Percentiles rank a stretch among this genome's conserved stretches.
These are phyloP conservation scores for Stomatorhinus walkeri DNA, from an alignment of 2,797 vertebrate genomes.

Conservation along the genomic window DNA sequence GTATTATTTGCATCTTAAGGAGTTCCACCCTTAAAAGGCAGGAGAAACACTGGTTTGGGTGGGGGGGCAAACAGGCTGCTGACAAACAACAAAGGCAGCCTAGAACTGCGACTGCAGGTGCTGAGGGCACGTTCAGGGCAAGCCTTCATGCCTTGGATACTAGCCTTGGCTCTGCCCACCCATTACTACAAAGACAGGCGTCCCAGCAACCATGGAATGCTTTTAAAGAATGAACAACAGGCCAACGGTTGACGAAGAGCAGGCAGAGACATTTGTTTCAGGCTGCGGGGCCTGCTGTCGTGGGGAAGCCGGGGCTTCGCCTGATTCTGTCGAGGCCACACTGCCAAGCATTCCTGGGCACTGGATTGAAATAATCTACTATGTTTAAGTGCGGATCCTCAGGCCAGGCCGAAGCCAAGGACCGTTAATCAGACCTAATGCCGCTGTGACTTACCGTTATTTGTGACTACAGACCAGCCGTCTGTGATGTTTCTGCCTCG, in stretches of 20 bases:
- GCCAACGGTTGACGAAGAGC: constrained; percentile 37
- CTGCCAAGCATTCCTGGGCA: constrained; percentile 47
- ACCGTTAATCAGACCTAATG: constrained; percentile 37
- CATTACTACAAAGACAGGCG: constrained; percentile 59
- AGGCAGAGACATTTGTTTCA: not conserved
- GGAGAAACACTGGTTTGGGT: constrained; percentile 48
- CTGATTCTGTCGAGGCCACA: constrained; percentile 35
- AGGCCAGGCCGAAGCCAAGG: constrained; percentile 32
- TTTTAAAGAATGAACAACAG: constrained; percentile 56
- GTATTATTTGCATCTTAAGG: constrained; percentile 68
- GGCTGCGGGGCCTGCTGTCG: constrained; percentile 24
- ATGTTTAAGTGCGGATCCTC: constrained; percentile 29
- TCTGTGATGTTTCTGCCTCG: constrained; percentile 24
- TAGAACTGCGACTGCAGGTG: constrained; percentile 64
- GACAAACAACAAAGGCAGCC: constrained; percentile 60
- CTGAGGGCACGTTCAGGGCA: constrained; percentile 60
- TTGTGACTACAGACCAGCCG: constrained; percentile 29
- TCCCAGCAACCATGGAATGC: constrained; percentile 58
- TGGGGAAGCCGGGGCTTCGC: constrained; percentile 27
- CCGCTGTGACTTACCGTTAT: constrained; percentile 27
- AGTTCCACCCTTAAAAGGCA: constrained; percentile 53
- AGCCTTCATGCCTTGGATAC: constrained; percentile 29
- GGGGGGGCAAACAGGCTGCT: constrained; percentile 48
- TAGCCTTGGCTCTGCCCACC: constrained; percentile 57
- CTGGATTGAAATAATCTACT: constrained; percentile 39